Evolutionary conservation across 2,113 vertebrate genomes (phyloP).

Genomic region (Coptodon rendalli): DNA sequence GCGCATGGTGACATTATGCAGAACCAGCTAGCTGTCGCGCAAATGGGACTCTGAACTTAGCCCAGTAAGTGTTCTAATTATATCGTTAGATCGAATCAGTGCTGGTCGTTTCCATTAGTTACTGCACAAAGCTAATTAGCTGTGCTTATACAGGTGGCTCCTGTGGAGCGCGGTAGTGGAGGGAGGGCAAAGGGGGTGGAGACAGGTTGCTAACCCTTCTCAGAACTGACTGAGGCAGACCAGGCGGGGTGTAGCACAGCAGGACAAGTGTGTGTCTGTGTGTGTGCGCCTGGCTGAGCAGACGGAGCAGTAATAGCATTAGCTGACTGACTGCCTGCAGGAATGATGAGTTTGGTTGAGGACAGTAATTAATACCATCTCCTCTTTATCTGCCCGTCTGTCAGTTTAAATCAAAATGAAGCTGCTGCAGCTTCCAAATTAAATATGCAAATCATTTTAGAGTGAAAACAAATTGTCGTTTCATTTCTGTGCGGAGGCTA

Average conservation of each 20-base stretch:
- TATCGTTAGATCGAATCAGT: not conserved
- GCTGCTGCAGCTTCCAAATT: not conserved
- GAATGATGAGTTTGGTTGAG: slow-evolving; percentile 9
- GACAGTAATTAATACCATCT: not conserved
- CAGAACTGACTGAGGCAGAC: not conserved
- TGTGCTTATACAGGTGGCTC: slow-evolving; percentile 1
- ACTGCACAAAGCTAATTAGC: slow-evolving; percentile 7
- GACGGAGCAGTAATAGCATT: slow-evolving; percentile 37
- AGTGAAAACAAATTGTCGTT: not conserved
- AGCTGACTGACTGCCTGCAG: slow-evolving; percentile 3
- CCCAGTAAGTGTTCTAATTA: not conserved
- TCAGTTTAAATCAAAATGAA: not conserved
- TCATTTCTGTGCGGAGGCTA: not conserved
- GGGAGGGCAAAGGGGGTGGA: not conserved
- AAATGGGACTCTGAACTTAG: not conserved
- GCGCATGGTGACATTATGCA: not conserved
- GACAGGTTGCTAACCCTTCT: not conserved
- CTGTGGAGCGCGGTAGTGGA: not conserved
- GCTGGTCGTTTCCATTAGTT: slow-evolving; percentile 6
- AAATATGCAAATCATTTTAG: not conserved
- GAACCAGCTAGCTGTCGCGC: not conserved
- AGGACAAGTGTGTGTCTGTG: not conserved
- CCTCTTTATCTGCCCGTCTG: not conserved
- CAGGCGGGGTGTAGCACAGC: not conserved
- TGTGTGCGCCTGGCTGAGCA: not conserved